These are phyloP conservation scores for Meliscaeva auricollis DNA, from an alignment of 2,888 invertebrate species.

Conservation along the genomic window DNA sequence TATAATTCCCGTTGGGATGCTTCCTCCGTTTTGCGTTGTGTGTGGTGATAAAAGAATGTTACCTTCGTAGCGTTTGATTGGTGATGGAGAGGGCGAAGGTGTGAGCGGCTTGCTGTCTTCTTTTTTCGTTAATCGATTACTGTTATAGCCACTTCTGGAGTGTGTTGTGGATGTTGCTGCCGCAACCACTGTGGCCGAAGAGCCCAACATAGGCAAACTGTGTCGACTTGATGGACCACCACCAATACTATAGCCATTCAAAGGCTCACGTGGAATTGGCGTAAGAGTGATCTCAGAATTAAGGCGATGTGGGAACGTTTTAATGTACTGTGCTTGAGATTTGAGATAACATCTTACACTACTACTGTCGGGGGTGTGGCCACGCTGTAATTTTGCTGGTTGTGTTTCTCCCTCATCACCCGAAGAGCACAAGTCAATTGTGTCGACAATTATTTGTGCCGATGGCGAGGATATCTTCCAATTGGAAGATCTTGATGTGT, in stretches of 20 bases:
- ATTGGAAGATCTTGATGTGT: conserved; percentile 81
- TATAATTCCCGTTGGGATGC: conserved; percentile 67
- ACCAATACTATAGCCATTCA: conserved; percentile 28
- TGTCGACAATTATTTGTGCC: conserved; percentile 84
- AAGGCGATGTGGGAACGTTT: conserved; percentile 65
- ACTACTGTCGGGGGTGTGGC: conserved; percentile 20
- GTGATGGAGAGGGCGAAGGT: conserved; percentile 1
- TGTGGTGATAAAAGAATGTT: conserved; percentile 76
- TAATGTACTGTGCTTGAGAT: conserved; percentile 27
- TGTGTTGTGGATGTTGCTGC: conserved; percentile 67
- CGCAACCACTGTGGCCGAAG: conserved; percentile 49
- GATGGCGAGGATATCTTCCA: conserved; percentile 82
- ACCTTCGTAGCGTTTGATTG: conserved; percentile 68
- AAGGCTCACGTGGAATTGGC: conserved; percentile 72
- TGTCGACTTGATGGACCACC: conserved; percentile 1
- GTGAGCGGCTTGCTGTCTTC: conserved; percentile 12
- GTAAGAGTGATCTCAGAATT: conserved; percentile 76
- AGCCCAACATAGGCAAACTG: conserved; percentile 9
- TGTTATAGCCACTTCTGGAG: conserved; percentile 3
- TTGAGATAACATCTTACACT: neutral
- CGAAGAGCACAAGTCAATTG: conserved; percentile 88
- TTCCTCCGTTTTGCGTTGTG: conserved; percentile 54
- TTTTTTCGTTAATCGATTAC: conserved; percentile 1
- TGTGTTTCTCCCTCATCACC: conserved; percentile 85
- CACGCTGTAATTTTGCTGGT: neutral